Conservation (phyloP, 2,113 vertebrate genomes). For the rat (Rattus norvegicus) region DNA sequence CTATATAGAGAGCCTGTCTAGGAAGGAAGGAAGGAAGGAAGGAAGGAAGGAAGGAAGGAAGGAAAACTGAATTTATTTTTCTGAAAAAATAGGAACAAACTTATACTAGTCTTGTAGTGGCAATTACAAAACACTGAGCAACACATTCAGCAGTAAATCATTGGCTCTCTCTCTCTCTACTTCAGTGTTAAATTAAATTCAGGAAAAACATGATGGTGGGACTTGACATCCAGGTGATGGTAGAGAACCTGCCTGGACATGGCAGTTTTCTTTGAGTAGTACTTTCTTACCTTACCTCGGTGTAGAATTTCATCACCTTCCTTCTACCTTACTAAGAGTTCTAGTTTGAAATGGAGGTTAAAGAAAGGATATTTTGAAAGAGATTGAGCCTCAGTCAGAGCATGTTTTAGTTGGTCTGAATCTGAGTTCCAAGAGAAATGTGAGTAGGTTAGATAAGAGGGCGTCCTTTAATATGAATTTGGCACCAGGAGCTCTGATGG, state of each 20-base stretch:
- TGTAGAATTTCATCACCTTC: slow-evolving; percentile 34
- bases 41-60: not conserved
- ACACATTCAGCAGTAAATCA: slow-evolving; percentile 24
- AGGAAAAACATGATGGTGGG: not conserved
- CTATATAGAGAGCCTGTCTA: not conserved
- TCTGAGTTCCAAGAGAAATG: slow-evolving; percentile 6
- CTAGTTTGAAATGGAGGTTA: not conserved
- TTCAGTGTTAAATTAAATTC: slow-evolving; percentile 38
- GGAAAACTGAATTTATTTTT: not conserved
- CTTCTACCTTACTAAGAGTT: not conserved
- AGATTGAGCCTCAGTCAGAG: slow-evolving; percentile 33
- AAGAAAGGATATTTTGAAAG: slow-evolving; percentile 45
- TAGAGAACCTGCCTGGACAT: slow-evolving; percentile 3
- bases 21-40: not conserved
- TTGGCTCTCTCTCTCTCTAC: slow-evolving; percentile 12
- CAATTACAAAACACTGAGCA: not conserved
- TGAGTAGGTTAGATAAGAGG: not conserved
- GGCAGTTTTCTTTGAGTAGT: slow-evolving; percentile 27
- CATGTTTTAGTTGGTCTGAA: not conserved
- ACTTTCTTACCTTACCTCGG: not conserved
- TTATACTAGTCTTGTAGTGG: slow-evolving; percentile 4
- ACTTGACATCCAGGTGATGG: not conserved
- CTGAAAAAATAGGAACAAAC: slow-evolving; percentile 25
- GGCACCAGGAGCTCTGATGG: not conserved
- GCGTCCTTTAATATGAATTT: not conserved